A percentile compares a stretch with the other conserved stretches of the same genome.
phyloP scores from a whole-genome alignment of 2,888 invertebrate species.

The Stenodera caucasica region DNA sequence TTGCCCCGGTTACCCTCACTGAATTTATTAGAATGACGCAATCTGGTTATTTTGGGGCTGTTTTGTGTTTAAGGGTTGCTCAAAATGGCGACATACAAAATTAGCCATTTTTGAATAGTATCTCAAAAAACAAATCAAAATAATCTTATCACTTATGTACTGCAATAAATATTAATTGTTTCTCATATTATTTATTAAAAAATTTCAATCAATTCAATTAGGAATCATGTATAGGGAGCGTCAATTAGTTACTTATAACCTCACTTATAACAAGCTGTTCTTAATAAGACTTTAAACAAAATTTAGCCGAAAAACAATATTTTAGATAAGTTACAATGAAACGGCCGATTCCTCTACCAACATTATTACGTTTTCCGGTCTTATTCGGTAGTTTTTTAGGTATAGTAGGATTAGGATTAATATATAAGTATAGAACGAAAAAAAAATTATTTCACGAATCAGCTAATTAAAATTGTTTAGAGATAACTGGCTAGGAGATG shows the following conservation, averaged over 20 bases:
- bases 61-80: background rate
- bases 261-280: background rate
- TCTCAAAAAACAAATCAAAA: no score
- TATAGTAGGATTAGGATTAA: background rate
- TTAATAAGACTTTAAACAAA: no score
- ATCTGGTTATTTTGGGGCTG: background rate
- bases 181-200: no score
- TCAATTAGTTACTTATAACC: background rate
- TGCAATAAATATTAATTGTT: no score
- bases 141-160: no score
- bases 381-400: background rate
- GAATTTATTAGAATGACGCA: background rate
- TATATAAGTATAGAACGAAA: background rate
- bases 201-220: no score
- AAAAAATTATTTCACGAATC: background rate
- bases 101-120: no score
- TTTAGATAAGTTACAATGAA: background rate
- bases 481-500: background rate
- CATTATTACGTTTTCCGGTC: background rate
- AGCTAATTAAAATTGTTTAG: background rate
- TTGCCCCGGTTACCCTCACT: conserved; percentile 1
- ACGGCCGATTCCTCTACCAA: background rate
- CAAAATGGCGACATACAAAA: no score
- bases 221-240: background rate
- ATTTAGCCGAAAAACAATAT: no score